Percentiles rank a stretch among this genome's conserved stretches.
These are phyloP conservation scores for Noturus placidus DNA, from an alignment of 2,113 vertebrate species.

Conservation along the genomic window DNA sequence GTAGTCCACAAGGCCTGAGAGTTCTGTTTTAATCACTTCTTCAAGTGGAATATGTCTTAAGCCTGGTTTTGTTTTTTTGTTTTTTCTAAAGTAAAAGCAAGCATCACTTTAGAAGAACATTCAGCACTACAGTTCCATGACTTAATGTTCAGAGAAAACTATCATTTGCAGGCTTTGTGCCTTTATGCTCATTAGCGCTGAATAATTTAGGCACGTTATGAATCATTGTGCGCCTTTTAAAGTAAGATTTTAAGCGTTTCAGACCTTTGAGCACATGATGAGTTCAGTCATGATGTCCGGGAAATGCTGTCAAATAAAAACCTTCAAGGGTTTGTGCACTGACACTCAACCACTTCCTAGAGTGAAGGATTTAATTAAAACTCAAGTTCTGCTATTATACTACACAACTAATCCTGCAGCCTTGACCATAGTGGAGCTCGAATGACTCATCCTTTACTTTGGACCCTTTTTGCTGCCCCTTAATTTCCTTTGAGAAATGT, in stretches of 20 bases:
- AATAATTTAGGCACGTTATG: background rate
- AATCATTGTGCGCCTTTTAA: background rate
- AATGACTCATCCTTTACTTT: conserved; percentile 30
- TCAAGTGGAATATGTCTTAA: background rate
- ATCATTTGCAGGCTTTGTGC: background rate
- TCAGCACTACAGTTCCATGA: background rate
- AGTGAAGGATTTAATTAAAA: conserved; percentile 37
- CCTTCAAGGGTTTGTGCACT: background rate
- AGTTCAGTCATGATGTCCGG: conserved; percentile 1
- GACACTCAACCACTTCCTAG: conserved; percentile 14
- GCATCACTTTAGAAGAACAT: background rate
- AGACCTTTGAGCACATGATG: conserved; percentile 13
- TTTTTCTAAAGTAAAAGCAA: background rate
- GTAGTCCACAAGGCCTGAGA: background rate
- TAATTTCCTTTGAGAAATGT: conserved; percentile 41
- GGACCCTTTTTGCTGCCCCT: conserved; percentile 35
- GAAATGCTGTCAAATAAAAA: background rate
- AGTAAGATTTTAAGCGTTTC: background rate
- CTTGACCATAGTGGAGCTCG: conserved; percentile 5
- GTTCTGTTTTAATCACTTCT: background rate
- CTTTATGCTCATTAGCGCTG: conserved; percentile 8
- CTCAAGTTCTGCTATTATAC: conserved; percentile 40
- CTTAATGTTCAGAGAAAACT: background rate
- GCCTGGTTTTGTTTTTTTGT: background rate
- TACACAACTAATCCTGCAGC: conserved; percentile 12